Conservation (phyloP, 2,113 vertebrate genomes). For the Clarias magur region DNA sequence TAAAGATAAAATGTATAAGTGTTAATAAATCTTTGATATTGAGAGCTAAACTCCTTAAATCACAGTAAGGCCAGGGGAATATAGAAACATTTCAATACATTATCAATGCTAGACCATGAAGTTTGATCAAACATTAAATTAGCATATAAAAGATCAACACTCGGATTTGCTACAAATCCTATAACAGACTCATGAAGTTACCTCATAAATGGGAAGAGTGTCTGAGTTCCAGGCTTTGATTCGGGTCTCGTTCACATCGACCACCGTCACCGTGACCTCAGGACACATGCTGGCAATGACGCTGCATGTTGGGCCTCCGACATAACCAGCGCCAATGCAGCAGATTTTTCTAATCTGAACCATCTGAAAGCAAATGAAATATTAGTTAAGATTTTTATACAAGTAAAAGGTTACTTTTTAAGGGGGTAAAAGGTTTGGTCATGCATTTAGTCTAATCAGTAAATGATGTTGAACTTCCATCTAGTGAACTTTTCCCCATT, state of each 20-base stretch:
- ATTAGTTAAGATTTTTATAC: no score
- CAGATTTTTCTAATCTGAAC: constrained; percentile 95
- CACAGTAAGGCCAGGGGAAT: background rate
- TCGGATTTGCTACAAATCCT: no score
- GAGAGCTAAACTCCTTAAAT: background rate
- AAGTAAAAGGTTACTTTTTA: no score
- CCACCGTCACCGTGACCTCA: constrained; percentile 84
- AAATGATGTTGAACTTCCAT: background rate
- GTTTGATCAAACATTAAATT: background rate
- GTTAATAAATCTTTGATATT: background rate
- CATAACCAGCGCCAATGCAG: constrained; percentile 96
- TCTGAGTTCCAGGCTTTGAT: constrained; percentile 98
- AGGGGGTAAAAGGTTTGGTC: background rate
- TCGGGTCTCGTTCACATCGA: constrained; percentile 90
- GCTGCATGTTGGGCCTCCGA: constrained; percentile 95
- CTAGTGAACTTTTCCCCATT: background rate
- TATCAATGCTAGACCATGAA: background rate
- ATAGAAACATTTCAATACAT: background rate
- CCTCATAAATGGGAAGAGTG: constrained; percentile 95
- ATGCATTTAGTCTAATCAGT: background rate
- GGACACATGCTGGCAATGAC: constrained; percentile 97
- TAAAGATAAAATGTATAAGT: background rate
- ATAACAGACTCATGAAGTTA: constrained; percentile 57
- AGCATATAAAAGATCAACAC: background rate
- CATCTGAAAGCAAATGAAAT: constrained; percentile 71